These are phyloP conservation scores for Heliconius eleuchia DNA, from an alignment of 1,140 invertebrate species.

Conservation along the genomic window DNA sequence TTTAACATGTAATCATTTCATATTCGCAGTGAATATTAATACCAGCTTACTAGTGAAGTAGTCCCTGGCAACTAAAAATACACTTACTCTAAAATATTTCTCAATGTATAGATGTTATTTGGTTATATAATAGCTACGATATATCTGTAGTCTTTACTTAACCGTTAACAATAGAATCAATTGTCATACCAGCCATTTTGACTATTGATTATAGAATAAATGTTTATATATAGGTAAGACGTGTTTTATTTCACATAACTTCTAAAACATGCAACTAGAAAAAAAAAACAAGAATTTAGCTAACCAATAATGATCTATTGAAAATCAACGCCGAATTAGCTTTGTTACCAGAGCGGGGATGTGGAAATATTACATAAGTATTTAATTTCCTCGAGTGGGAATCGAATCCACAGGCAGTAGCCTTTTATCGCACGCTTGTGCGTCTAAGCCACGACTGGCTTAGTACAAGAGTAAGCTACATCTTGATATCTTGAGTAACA, in stretches of 20 bases:
- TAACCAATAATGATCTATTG: no score
- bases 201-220: constrained; percentile 76
- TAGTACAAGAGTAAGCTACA: no score
- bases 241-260: constrained; percentile 46
- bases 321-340: no score
- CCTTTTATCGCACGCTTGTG: no score
- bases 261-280: background rate
- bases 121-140: constrained; percentile 11
- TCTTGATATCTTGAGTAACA: no score
- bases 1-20: background rate
- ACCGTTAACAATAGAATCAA: constrained; percentile 45
- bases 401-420: no score
- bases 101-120: constrained; percentile 21
- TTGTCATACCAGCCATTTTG: constrained; percentile 79
- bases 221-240: constrained; percentile 53
- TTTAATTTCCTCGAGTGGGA: no score
- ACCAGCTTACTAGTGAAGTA: background rate
- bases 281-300: background rate
- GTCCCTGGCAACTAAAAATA: background rate
- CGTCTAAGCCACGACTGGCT: no score
- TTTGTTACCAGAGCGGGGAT: no score
- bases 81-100: background rate
- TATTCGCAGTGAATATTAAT: background rate
- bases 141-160: constrained; percentile 49
- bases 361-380: no score